Conservation (phyloP, 2,797 vertebrate genomes). For the Sebastiscus tertius region DNA sequence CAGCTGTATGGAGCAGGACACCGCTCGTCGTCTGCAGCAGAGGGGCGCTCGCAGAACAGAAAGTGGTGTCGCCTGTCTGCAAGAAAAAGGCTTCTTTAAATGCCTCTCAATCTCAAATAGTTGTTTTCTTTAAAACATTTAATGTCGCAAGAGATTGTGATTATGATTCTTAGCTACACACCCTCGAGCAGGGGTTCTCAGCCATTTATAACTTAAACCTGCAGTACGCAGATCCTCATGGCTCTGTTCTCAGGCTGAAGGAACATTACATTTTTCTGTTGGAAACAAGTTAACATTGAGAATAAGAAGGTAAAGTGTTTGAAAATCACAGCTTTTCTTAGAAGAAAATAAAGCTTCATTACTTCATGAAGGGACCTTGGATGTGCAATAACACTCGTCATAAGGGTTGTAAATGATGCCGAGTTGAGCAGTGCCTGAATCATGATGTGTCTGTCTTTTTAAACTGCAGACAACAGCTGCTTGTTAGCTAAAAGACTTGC, state of each 20-base stretch:
- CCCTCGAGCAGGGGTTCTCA: too few relatives aligned
- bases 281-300: not conserved
- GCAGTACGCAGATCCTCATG: too few relatives aligned
- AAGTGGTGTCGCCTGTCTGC: slow-evolving; percentile 17
- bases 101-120: not conserved
- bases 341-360: not conserved
- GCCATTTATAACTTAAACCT: too few relatives aligned
- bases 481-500: slow-evolving; percentile 2
- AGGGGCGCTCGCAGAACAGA: slow-evolving; percentile 12
- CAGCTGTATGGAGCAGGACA: slow-evolving; percentile 53
- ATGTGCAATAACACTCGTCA: slow-evolving; percentile 10
- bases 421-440: not conserved
- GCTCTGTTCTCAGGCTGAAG: not conserved
- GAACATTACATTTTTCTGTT: not conserved
- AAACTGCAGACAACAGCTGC: slow-evolving; percentile 25
- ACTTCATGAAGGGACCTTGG: slow-evolving; percentile 3
- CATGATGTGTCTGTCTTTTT: not conserved
- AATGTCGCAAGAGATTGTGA: not conserved
- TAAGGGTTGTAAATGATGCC: slow-evolving; percentile 10
- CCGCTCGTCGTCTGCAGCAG: slow-evolving; percentile 28
- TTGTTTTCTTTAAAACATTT: not conserved
- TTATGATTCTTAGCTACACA: not conserved
- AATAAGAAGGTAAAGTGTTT: not conserved
- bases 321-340: not conserved
- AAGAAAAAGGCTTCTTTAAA: slow-evolving; percentile 12